Conservation (phyloP, 2,797 vertebrate species). For the Anomalospiza imberbis region DNA sequence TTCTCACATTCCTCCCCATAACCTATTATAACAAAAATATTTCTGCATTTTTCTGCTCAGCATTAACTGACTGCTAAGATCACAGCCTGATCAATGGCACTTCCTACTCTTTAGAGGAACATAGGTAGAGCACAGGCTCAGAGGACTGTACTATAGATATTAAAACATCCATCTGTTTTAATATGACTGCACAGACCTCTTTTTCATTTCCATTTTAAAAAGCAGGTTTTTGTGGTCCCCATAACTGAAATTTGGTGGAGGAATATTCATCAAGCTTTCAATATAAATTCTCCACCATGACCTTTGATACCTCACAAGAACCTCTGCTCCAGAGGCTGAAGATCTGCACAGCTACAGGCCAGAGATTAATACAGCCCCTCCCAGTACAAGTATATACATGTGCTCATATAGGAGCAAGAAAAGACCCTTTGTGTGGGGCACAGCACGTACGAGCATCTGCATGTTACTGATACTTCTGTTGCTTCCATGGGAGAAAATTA, state of each 20-base stretch:
- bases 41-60: background rate
- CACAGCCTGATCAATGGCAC: background rate
- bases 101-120: background rate
- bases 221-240: background rate
- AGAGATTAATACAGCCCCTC: background rate
- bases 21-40: background rate
- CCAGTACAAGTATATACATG: rapidly evolving
- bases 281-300: background rate
- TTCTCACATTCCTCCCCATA: background rate
- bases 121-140: background rate
- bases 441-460: background rate
- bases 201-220: background rate
- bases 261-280: background rate
- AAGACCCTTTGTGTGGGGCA: rapidly evolving
- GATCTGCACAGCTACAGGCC: background rate
- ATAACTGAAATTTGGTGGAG: background rate
- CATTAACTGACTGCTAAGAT: background rate
- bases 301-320: background rate
- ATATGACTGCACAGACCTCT: background rate
- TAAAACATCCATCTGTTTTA: background rate
- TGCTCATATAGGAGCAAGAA: background rate
- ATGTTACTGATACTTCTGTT: background rate
- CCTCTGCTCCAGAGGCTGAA: background rate
- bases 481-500: background rate
- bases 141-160: background rate